Evolutionary conservation across 2,113 vertebrate species (phyloP).

Genomic region (Panurus biarmicus): DNA sequence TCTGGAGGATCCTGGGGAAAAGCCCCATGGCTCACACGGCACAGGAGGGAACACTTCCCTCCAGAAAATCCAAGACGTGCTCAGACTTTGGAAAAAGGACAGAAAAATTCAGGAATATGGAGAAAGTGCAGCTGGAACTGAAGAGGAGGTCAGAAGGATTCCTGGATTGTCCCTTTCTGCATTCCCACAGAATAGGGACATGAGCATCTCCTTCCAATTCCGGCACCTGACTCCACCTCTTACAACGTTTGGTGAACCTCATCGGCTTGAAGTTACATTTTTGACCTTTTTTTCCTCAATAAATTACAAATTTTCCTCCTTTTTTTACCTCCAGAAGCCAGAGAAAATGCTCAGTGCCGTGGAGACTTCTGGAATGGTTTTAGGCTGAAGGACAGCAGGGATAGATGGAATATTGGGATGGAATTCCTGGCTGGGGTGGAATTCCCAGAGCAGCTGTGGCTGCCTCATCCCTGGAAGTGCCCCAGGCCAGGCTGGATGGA

Average conservation of each 20-base stretch:
- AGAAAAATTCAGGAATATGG: neutral
- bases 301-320: rapidly evolving
- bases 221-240: neutral
- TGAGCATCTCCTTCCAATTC: neutral
- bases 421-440: neutral
- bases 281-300: neutral
- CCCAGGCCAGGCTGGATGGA: neutral
- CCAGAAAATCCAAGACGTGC: rapidly evolving
- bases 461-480: neutral
- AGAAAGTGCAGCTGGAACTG: neutral
- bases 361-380: neutral
- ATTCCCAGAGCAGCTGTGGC: neutral
- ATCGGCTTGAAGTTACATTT: neutral
- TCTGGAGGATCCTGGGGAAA: neutral
- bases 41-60: neutral
- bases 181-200: neutral
- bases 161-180: neutral
- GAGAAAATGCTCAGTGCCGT: neutral
- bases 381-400: too few relatives aligned
- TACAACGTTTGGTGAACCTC: too few relatives aligned
- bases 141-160: neutral
- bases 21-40: rapidly evolving
- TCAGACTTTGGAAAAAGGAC: neutral
- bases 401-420: neutral
- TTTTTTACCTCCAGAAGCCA: neutral